Conservation (phyloP, 2,113 vertebrate genomes). For the Festucalex cinctus region DNA sequence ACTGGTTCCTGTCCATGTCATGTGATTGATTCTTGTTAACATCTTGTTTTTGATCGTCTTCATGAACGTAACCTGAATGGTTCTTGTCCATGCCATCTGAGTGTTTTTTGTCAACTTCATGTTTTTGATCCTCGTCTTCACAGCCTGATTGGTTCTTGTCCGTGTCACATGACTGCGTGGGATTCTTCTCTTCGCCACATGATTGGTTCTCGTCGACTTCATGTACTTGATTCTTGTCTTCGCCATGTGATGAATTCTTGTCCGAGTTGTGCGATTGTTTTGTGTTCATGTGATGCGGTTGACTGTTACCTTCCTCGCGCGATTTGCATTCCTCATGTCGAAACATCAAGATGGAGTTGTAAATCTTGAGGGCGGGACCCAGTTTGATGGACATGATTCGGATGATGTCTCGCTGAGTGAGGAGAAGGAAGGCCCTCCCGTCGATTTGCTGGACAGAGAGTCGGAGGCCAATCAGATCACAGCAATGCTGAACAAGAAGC, state of each 20-base stretch:
- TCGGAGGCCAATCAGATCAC: conserved; percentile 23
- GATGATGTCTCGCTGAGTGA: conserved; percentile 74
- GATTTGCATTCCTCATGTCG: conserved; percentile 59
- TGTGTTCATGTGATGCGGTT: background rate
- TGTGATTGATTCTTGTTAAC: background rate
- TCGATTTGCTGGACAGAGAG: conserved; percentile 71
- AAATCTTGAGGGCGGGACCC: conserved; percentile 77
- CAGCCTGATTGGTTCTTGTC: background rate
- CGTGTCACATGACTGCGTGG: background rate
- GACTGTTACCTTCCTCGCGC: background rate
- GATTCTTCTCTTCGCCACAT: background rate
- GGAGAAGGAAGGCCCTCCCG: conserved; percentile 73
- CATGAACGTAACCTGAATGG: background rate
- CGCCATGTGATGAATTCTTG: background rate
- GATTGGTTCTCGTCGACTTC: background rate
- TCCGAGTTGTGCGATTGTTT: background rate
- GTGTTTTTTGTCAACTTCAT: background rate
- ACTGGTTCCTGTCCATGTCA: background rate
- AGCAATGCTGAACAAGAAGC: background rate
- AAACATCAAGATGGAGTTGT: conserved; percentile 80
- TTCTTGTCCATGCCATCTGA: background rate
- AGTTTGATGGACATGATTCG: conserved; percentile 78
- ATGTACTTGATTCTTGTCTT: background rate
- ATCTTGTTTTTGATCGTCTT: background rate
- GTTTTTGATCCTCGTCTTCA: background rate